Evolutionary conservation across 2,113 vertebrate species (phyloP), one percentile per base, ranked within the genome.

Genomic region (Xyrauchen texanus): DNA sequence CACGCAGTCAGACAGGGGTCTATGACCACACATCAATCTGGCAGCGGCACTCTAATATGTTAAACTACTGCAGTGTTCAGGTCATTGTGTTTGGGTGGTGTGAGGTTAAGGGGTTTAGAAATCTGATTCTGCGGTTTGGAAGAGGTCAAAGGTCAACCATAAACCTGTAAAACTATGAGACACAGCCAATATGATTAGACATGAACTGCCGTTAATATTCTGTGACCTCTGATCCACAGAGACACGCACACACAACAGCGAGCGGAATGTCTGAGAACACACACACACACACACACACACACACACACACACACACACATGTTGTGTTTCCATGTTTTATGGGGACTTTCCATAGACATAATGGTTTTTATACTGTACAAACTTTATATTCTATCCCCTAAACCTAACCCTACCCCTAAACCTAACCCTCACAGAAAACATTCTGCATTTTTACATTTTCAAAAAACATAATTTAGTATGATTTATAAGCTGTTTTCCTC

Each of bases 141-240:
- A 65, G 76, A 80, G 85, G 87, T 85, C 51, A 0, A 89, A 21
- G 42, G 88, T 90, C 82, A 70, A 83, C 0, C 81, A 77, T 80
- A 78, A 86, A 85, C 81, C 87, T 83, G 64, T 73, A 91, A 91
- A 89, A 88, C 60, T 81, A 68, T 84, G 87, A 88, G 84, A 78
- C 83, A 73, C n/a, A 87, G 84, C 79, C 82, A 81, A 79, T 81
- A 82, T 81, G 67, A 82, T 67, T 63, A 81, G 84, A 89, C 85
- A 88, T 85, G 83, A 86, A 88, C 86, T 87, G 81, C 83, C 79
- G 90, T 91, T 84, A 85, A 86, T 76, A 82, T 87, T 80, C 79
- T 72, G 42, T 85, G 86, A 90, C 89, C 87, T 77, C 74, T 91
- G 73, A 88, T 88, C 89, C 69, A 4, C 7, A 46, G 55, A 15